Percentiles rank a stretch among this genome's conserved stretches.
Evolutionary conservation across 2,113 vertebrate genomes (phyloP).

Genomic region (Forbesichthys agassizii): DNA sequence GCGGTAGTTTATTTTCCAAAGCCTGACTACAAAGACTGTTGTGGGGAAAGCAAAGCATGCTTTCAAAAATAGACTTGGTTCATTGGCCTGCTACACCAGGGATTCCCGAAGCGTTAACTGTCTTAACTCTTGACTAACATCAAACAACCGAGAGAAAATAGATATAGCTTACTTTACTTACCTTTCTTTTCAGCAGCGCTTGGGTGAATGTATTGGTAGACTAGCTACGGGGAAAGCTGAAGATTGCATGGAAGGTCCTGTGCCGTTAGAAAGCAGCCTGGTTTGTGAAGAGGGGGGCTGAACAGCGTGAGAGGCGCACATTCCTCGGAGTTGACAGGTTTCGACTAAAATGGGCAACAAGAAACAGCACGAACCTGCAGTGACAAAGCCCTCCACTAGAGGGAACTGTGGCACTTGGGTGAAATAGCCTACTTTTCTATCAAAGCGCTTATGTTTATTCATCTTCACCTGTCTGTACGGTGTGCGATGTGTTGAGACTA

Average conservation of each 20-base stretch:
- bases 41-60: not conserved
- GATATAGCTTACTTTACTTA: conserved; percentile 40
- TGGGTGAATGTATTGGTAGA: not conserved
- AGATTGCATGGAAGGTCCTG: conserved; percentile 6
- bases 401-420: conserved; percentile 39
- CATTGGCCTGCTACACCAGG: not conserved
- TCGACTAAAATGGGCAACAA: conserved; percentile 75
- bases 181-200: conserved; percentile 35
- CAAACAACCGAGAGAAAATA: conserved; percentile 2
- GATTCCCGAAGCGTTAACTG: conserved; percentile 28
- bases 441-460: no score
- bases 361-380: conserved; percentile 17
- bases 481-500: no score
- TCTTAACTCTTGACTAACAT: not conserved
- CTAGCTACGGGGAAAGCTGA: not conserved
- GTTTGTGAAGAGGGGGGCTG: conserved; percentile 45
- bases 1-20: no score
- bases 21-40: no score
- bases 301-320: conserved; percentile 62
- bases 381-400: conserved; percentile 26
- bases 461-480: no score
- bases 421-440: no score
- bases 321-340: conserved; percentile 70
- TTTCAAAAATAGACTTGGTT: conserved; percentile 47
- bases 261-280: conserved; percentile 19